Evolutionary conservation across 1,140 invertebrate species (phyloP), one percentile per base, ranked within the genome.

Genomic region (Drosophila pachea): DNA sequence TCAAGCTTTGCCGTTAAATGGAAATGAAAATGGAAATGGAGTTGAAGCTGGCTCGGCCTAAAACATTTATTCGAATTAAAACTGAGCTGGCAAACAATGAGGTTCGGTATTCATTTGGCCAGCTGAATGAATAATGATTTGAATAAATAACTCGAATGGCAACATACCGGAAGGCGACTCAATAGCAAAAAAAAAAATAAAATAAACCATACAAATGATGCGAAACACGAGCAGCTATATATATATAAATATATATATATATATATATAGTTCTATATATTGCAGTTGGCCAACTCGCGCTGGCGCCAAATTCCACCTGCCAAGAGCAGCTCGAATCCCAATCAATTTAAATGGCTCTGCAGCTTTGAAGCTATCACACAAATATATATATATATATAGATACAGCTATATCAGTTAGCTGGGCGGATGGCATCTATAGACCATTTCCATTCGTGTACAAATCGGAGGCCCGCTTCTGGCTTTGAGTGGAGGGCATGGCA

Each of bases 91-190:
- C 54, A 50, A 68, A 55, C 40, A 48, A 14, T 36, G 45, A 69
- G 12, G 55, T 40, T 55, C 50, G 22, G 31, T 38, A 68, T 49
- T 63, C 22, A 69, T 69, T 64, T 32, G 43, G 38, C 45, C 35
- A 31, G 64, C 52, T 35, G 61, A 64, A 69, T 64, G 36, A 69
- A 58, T 58, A 64, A 69, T 69, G 48, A 65, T 65, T 33, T 32
- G 22, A 50, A 45, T 53, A 43, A 66, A 65, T 32, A 49, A 31
- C 11, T 35, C 42, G 42, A 45, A 47, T 61, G n/a, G 33, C 52
- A 50, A 22, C 22, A 22, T 48, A 45, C 49, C 49, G 47, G 47
- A 60, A 67, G 42, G n/a, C 33, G 16, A 35, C 22, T 22, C 22
- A 22, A 22, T 22, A 22, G 5, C 32, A 1, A 29, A 56, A 38